phyloP scores from a whole-genome alignment of 2,888 invertebrate species.

The Plutella xylostella region DNA sequence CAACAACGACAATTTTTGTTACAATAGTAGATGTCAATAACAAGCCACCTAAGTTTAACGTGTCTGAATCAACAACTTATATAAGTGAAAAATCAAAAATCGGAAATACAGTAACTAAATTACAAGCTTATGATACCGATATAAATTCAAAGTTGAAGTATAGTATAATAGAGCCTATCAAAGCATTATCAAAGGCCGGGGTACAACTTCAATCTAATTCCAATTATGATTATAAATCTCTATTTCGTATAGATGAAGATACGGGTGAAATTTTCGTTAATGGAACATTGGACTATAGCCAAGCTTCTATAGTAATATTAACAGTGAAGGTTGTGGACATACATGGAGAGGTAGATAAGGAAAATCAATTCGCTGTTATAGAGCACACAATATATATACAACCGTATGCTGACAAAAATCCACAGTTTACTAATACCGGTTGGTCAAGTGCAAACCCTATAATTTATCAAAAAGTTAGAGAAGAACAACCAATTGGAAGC shows the following conservation, averaged over 20 bases:
- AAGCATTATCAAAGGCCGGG: slow-evolving; percentile 81
- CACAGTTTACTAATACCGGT: slow-evolving; percentile 77
- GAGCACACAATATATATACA: slow-evolving; percentile 84
- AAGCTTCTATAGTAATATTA: slow-evolving; percentile 80
- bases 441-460: slow-evolving; percentile 79
- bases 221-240: slow-evolving; percentile 73
- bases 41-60: slow-evolving; percentile 81
- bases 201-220: slow-evolving; percentile 73
- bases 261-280: slow-evolving; percentile 78
- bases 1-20: slow-evolving; percentile 80
- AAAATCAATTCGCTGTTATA: slow-evolving; percentile 72
- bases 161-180: slow-evolving; percentile 74
- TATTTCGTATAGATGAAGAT: slow-evolving; percentile 77
- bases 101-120: slow-evolving; percentile 72
- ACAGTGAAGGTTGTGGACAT: slow-evolving; percentile 77
- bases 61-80: slow-evolving; percentile 74
- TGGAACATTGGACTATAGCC: slow-evolving; percentile 76
- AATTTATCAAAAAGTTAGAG: slow-evolving; percentile 76
- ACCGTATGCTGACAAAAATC: slow-evolving; percentile 81
- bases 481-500: slow-evolving; percentile 82
- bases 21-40: slow-evolving; percentile 83
- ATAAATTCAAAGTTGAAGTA: slow-evolving; percentile 76
- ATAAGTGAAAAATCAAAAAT: slow-evolving; percentile 76
- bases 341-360: slow-evolving; percentile 75
- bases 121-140: slow-evolving; percentile 79